These are phyloP conservation scores for Bombus vancouverensis DNA, from an alignment of 1,140 invertebrate genomes.

Conservation along the genomic window DNA sequence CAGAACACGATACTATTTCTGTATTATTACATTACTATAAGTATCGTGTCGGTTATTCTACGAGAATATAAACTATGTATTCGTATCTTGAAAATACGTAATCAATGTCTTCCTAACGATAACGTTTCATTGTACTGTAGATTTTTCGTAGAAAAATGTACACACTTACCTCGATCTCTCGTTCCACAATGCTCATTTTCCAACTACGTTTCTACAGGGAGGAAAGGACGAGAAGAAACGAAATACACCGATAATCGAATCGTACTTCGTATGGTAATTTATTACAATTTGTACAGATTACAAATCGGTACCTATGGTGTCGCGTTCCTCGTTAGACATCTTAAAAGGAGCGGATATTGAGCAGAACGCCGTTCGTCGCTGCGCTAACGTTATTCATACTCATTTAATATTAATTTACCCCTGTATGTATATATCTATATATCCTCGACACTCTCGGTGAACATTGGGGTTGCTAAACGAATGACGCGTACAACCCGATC, in stretches of 20 bases:
- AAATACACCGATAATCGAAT: not conserved
- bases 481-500: not conserved
- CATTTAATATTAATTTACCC: conserved; percentile 60
- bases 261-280: conserved; percentile 66
- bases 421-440: conserved; percentile 55
- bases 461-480: conserved; percentile 59
- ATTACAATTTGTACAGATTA: conserved; percentile 72
- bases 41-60: no score
- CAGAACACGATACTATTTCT: no score
- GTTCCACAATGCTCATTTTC: not conserved
- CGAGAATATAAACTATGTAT: no score
- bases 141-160: no score
- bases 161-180: not conserved
- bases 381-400: conserved; percentile 65
- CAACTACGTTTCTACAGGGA: no score
- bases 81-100: no score
- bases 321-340: conserved; percentile 61
- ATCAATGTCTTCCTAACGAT: no score
- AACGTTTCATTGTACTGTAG: no score
- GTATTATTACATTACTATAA: no score
- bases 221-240: not conserved
- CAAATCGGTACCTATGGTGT: conserved; percentile 66
- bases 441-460: conserved; percentile 58
- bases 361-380: conserved; percentile 66
- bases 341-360: conserved; percentile 69